Base-by-base conservation (phyloP, 2,888 invertebrate genomes). In the Falcaria lacertinaria region DNA sequence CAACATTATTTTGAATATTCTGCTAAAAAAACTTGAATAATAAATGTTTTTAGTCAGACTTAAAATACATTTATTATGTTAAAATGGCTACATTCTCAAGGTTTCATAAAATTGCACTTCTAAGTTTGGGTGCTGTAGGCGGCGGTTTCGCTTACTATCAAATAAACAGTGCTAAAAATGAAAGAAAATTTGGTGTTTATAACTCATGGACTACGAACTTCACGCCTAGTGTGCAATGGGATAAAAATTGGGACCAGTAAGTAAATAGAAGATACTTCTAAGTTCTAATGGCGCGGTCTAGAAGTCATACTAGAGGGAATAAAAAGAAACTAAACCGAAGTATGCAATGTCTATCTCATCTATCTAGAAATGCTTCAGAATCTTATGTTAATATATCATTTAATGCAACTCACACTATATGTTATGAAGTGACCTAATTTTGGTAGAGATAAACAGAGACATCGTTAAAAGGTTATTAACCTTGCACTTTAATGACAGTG, bases 221-320 rank as follows among this genome's bases (percentile, higher is more conserved):
- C 54, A 84, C 83, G 0, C 93, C 94, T 0, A 90, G 91, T 43
- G 88, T 93, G 0, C 91, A 92, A 68, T 97, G 97, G 97, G 94
- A 97, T 61, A 88, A 85, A 42, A 96, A 97, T 81, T 97, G 97
- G 97, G 97, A 97, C 77, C 94, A 92, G 94, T 94, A 90, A 91
- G 91, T 86, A 47, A 19, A 19, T 6, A 19, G 4, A 19, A 19
- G 3, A 6, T 19, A 19, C 19, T 19, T 19, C 6, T 19, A 19
- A n/a, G n/a, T n/a, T n/a, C n/a, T n/a, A n/a, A n/a, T n/a, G n/a
- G n/a, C n/a, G n/a, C n/a, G n/a, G n/a, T n/a, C n/a, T n/a, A n/a
- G n/a, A n/a, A n/a, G n/a, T n/a, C n/a, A n/a, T n/a, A n/a, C n/a
- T n/a, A n/a, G n/a, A n/a, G n/a, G n/a, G n/a, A n/a, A n/a, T n/a